Evolutionary conservation across 1,140 invertebrate species (phyloP).

Genomic region (Drosophila nasuta): DNA sequence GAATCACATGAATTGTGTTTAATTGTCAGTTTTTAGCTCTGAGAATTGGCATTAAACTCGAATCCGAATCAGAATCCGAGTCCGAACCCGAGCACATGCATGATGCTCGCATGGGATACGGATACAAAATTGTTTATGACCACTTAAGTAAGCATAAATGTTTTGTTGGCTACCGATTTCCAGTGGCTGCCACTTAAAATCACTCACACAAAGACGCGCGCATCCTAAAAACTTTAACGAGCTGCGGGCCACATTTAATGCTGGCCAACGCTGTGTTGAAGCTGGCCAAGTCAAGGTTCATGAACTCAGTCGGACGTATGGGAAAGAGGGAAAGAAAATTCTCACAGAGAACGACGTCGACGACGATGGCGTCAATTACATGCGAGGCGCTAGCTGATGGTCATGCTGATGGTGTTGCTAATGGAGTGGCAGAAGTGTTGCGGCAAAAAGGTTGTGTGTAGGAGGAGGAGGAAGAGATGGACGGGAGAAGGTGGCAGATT

Average conservation of each 20-base stretch:
- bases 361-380: constrained; percentile 72
- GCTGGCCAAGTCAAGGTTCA: constrained; percentile 55
- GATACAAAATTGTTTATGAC: constrained; percentile 47
- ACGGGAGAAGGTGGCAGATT: constrained; percentile 13
- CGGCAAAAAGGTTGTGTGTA: too few species aligned
- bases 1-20: constrained; percentile 18
- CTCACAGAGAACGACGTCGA: constrained; percentile 49
- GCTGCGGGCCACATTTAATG: constrained; percentile 32
- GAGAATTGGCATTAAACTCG: constrained; percentile 3
- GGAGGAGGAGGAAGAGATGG: neutral
- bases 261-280: constrained; percentile 34
- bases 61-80: too few species aligned
- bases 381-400: constrained; percentile 44
- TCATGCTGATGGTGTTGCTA: constrained; percentile 20
- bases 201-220: constrained; percentile 44
- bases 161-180: constrained; percentile 62
- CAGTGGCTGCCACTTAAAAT: constrained; percentile 56
- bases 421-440: constrained; percentile 18
- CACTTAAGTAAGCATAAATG: constrained; percentile 48
- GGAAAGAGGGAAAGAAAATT: constrained; percentile 43
- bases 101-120: neutral
- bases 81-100: neutral
- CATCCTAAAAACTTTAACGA: constrained; percentile 64
- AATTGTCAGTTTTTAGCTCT: constrained; percentile 13
- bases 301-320: constrained; percentile 44